These are phyloP conservation scores for Abrostola tripartita DNA, from an alignment of 2,888 invertebrate species.

Conservation along the genomic window DNA sequence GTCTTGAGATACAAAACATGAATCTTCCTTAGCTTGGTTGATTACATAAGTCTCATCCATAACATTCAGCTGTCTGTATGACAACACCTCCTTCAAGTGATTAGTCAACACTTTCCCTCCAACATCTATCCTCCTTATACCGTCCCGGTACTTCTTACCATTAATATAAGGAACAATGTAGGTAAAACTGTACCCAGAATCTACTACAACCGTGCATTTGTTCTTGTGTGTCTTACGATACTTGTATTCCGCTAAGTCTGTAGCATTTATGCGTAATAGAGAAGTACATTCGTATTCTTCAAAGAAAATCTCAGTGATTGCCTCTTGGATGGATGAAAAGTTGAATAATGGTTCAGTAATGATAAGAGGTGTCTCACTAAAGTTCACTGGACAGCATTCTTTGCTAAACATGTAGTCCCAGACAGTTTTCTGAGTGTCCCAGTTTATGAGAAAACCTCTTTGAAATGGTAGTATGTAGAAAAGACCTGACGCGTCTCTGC, in stretches of 20 bases:
- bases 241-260: conserved; percentile 93
- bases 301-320: conserved; percentile 98
- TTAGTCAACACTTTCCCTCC: conserved; percentile 99
- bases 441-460: conserved; percentile 98
- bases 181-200: conserved; percentile 98
- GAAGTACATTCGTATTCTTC: conserved; percentile 98
- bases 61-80: conserved; percentile 98
- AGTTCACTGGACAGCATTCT: conserved; percentile 93
- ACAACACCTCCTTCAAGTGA: conserved; percentile 98
- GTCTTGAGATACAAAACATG: conserved; percentile 96
- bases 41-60: conserved; percentile 99
- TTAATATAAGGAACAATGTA: conserved; percentile 97
- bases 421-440: conserved; percentile 98
- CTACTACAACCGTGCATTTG: conserved; percentile 94
- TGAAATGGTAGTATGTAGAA: conserved; percentile 98
- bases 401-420: conserved; percentile 98
- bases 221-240: conserved; percentile 88
- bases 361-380: conserved; percentile 93
- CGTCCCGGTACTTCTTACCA: conserved; percentile 90
- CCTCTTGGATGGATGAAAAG: conserved; percentile 97
- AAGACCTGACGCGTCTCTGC: conserved; percentile 97
- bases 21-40: conserved; percentile 99
- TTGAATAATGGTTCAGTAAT: conserved; percentile 98
- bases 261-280: conserved; percentile 93
- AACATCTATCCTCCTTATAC: conserved; percentile 95